Percentiles rank a stretch among this genome's conserved stretches.
phyloP scores from a whole-genome alignment of 2,113 vertebrate genomes.

The Neogobius melanostomus region DNA sequence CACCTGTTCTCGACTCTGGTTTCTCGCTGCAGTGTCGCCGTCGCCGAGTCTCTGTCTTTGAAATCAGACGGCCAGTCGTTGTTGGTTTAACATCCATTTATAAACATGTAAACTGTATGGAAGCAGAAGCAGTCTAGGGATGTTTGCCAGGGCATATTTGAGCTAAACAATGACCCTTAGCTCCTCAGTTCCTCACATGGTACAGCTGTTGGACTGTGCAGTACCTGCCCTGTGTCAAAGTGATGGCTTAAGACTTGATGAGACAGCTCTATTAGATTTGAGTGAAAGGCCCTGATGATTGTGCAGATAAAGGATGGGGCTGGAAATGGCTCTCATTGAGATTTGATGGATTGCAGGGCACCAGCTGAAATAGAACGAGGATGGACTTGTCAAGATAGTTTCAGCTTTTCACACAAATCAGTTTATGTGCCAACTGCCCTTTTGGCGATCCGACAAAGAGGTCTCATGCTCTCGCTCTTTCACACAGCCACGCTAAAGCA shows the following conservation, averaged over 20 bases:
- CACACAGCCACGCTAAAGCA: constrained; percentile 33
- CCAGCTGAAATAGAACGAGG: not conserved
- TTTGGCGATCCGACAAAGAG: constrained; percentile 36
- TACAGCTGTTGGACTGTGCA: constrained; percentile 3
- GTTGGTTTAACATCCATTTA: constrained; percentile 19
- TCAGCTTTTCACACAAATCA: constrained; percentile 13
- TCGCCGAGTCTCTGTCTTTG: constrained; percentile 13
- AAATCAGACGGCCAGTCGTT: constrained; percentile 2
- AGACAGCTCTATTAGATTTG: constrained; percentile 22
- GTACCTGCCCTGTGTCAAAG: constrained; percentile 22
- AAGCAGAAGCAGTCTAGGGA: not conserved
- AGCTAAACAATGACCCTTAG: constrained; percentile 14
- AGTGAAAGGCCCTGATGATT: constrained; percentile 11
- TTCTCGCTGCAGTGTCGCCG: constrained; percentile 43
- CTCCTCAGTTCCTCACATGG: constrained; percentile 9
- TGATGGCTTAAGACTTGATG: constrained; percentile 20
- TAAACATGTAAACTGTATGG: constrained; percentile 11
- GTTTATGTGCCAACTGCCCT: constrained; percentile 31
- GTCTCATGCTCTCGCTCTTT: constrained; percentile 12
- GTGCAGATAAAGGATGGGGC: not conserved
- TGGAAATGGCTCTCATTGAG: constrained; percentile 6
- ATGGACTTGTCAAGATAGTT: constrained; percentile 20
- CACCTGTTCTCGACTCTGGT: constrained; percentile 40
- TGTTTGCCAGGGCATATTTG: constrained; percentile 18
- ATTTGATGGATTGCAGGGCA: constrained; percentile 20